Conservation (phyloP, 1,140 invertebrate species). For the Stegodyphus dumicola region DNA sequence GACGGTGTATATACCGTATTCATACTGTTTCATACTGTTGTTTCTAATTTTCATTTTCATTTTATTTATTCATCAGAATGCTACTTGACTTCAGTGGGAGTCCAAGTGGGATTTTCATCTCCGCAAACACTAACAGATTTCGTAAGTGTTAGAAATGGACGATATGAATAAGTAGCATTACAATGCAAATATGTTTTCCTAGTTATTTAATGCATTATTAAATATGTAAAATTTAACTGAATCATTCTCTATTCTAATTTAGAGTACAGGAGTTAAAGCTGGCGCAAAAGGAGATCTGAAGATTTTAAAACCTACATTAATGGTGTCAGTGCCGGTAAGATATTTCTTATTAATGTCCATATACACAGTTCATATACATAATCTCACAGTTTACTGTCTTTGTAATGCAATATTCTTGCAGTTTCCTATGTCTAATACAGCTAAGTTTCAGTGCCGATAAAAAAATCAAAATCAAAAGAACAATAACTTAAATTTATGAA, state of each 20-base stretch:
- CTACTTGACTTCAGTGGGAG: conserved; percentile 76
- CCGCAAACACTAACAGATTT: conserved; percentile 95
- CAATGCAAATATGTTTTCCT: no score
- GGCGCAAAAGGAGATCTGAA: conserved; percentile 86
- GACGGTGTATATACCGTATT: no score
- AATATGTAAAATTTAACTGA: neutral
- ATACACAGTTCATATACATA: no score
- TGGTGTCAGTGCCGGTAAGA: conserved; percentile 92
- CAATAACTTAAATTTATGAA: no score
- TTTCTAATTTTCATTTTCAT: neutral
- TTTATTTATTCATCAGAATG: conserved; percentile 68
- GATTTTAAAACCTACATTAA: conserved; percentile 89
- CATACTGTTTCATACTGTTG: neutral
- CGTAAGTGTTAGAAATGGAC: conserved; percentile 10
- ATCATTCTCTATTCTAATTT: conserved; percentile 53
- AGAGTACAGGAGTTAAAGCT: conserved; percentile 92
- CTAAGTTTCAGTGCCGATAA: no score
- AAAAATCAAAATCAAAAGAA: no score
- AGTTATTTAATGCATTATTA: no score
- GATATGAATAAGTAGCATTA: no score
- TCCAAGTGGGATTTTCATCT: conserved; percentile 95
- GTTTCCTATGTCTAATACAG: no score
- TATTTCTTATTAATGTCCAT: neutral
- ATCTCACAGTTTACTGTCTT: no score
- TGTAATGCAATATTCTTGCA: no score